Evolutionary conservation across 37 sponge, comb jelly and placozoan genomes (phyloP), one percentile per base, ranked within the genome.

Genomic region (Bolinopsis microptera): DNA sequence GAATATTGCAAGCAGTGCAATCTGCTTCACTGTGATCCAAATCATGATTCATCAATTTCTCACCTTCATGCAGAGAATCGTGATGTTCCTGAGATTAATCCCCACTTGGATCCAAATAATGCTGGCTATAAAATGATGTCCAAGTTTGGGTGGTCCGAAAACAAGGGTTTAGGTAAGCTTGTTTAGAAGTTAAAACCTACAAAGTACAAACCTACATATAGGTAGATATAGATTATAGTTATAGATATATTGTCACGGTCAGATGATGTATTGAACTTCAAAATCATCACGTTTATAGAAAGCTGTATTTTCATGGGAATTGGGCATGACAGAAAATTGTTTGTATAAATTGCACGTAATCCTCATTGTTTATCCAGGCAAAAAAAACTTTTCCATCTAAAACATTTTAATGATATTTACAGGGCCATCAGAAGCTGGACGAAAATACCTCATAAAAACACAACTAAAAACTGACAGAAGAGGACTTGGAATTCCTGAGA

Each of bases 371-470:
- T n/a, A n/a, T n/a, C n/a, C n/a, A n/a, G n/a, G n/a, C n/a, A n/a
- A n/a, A n/a, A n/a, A n/a, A n/a, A n/a, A n/a, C n/a, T n/a, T n/a
- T n/a, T n/a, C n/a, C n/a, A n/a, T n/a, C n/a, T n/a, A n/a, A n/a
- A n/a, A n/a, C n/a, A n/a, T n/a, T n/a, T n/a, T n/a, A 48, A 5
- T 72, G 18, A 72, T 72, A 30, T 77, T 35, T 18, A 77, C 80
- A 77, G 90, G 90, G 27, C 90, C 90, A 3, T 86, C 90, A 3
- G 90, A 38, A 86, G 3, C 25, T 24, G 90, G 90, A 3, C 24
- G 90, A 27, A 86, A 86, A 23, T 13, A 86, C n/a, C 90, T 86
- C 48, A 86, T 86, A 28, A 86, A 86, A 40, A 86, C 90, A 30
- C 90, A 86, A n/a, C 35, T 86, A 24, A 86, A 86, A 40, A 40